Base-by-base conservation (phyloP, 2,888 invertebrate genomes). In the Phyto melanocephala region DNA sequence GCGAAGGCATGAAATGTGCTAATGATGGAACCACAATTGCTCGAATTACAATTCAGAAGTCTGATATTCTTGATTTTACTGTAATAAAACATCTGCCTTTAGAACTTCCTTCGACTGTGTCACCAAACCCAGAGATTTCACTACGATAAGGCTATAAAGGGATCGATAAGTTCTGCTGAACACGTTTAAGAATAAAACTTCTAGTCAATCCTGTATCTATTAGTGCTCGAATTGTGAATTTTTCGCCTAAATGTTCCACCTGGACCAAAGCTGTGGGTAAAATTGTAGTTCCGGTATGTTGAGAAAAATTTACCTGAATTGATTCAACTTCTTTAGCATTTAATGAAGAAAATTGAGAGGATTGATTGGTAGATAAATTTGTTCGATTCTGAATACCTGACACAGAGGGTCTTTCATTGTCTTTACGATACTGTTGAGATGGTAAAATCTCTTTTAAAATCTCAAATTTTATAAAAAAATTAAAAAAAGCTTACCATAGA, bases 161-260 rank as follows among this genome's bases (percentile, higher is more conserved):
- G n/a, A n/a, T 45, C 45, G 45, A 15, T 17, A 45, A 17, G 17
- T 8, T 45, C 17, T 45, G 17, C 17, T 45, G 45, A 42, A 42
- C n/a, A 42, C 42, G 15, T 15, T 15, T 42, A 15, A 42, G 42
- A 10, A 42, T 42, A 42, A 42, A 68, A 24, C 68, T 68, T 54
- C 54, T 68, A 24, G 52, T 54, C n/a, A 45, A 52, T 28, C 70
- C 68, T n/a, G n/a, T n/a, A n/a, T n/a, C n/a, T n/a, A n/a, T n/a
- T n/a, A n/a, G n/a, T n/a, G n/a, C n/a, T n/a, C n/a, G n/a, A n/a
- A n/a, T n/a, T n/a, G n/a, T n/a, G n/a, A n/a, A n/a, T n/a, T n/a
- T n/a, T n/a, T n/a, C n/a, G n/a, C n/a, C n/a, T n/a, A n/a, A n/a
- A n/a, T n/a, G n/a, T n/a, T n/a, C n/a, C n/a, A n/a, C n/a, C n/a